Conservation (phyloP, 2,888 invertebrate species). For the Deilephila porcellus region DNA sequence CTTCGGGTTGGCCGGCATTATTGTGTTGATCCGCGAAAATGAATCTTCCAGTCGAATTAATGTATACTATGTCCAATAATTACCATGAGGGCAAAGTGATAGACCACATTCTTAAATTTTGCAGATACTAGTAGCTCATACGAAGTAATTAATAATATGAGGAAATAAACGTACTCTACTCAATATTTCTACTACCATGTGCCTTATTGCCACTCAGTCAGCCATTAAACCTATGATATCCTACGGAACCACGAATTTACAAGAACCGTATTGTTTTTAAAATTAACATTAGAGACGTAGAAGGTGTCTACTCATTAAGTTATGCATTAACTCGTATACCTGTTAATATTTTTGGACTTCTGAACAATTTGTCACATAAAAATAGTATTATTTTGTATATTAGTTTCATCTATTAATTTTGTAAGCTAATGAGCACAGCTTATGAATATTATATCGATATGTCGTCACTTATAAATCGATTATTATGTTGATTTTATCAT, state of each 20-base stretch:
- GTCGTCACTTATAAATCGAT: not conserved
- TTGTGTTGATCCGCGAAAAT: no score
- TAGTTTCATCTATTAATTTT: slow-evolving; percentile 6
- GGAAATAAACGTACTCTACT: no score
- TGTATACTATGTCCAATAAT: no score
- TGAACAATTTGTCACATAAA: slow-evolving; percentile 52
- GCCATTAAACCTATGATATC: not conserved
- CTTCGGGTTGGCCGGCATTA: no score
- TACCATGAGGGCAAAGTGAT: no score
- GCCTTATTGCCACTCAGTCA: no score
- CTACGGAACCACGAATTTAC: not conserved
- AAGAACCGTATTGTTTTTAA: not conserved
- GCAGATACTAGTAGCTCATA: no score
- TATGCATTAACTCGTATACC: slow-evolving; percentile 57
- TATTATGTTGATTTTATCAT: slow-evolving; percentile 5
- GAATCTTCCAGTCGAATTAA: no score
- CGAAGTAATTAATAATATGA: no score
- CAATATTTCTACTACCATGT: no score
- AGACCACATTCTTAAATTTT: no score
- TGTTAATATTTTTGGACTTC: slow-evolving; percentile 58
- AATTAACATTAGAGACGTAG: slow-evolving; percentile 42
- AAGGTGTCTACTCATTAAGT: slow-evolving; percentile 55
- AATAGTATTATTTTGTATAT: not conserved
- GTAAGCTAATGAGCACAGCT: slow-evolving; percentile 5
- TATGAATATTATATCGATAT: slow-evolving; percentile 1